Conservation (phyloP, 2,113 vertebrate species). For the Suricata suricatta region DNA sequence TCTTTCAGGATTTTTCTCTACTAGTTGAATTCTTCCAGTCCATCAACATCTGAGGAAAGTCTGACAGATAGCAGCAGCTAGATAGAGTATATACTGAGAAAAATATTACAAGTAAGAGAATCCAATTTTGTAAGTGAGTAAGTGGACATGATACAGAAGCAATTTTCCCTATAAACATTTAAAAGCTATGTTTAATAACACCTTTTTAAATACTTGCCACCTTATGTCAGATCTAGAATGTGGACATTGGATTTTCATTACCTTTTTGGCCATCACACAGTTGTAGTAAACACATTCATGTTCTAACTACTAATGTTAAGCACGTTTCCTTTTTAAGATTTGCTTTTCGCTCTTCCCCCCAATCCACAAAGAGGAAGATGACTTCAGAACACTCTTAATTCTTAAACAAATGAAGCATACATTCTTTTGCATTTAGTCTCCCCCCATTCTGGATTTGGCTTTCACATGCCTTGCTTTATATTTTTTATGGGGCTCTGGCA, state of each 20-base stretch:
- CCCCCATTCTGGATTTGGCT: neutral
- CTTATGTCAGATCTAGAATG: neutral
- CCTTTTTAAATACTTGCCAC: constrained; percentile 21
- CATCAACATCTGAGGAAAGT: neutral
- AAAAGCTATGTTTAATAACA: constrained; percentile 1
- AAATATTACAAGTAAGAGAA: neutral
- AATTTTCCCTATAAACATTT: neutral
- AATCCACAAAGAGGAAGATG: constrained; percentile 15
- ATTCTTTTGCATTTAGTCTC: neutral
- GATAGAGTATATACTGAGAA: neutral
- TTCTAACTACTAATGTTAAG: neutral
- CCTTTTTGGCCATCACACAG: neutral
- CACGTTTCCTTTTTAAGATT: neutral
- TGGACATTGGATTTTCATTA: neutral
- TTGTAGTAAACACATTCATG: neutral
- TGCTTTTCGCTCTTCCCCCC: neutral
- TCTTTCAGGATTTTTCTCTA: neutral
- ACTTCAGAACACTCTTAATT: constrained; percentile 29
- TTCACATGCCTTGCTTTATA: neutral
- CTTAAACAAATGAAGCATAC: neutral
- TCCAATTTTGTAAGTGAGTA: neutral
- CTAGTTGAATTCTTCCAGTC: neutral
- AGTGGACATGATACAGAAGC: neutral
- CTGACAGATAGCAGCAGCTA: neutral
- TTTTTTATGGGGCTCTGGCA: neutral